phyloP scores from a whole-genome alignment of 2,113 vertebrate species.

The Alexandromys fortis region DNA sequence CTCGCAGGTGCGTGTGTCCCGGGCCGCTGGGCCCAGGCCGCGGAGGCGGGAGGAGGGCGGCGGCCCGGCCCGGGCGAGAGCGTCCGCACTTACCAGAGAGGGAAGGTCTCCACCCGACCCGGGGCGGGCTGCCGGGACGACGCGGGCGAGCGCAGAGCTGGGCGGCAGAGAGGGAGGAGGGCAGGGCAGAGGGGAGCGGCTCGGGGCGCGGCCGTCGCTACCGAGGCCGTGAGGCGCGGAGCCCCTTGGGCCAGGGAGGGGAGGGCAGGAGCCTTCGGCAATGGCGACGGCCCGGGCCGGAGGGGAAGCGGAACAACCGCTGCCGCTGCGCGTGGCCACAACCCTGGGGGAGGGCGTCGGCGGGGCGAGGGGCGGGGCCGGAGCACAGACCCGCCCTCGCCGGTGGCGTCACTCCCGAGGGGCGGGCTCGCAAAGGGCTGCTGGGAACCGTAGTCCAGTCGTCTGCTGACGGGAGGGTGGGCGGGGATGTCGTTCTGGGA shows the following conservation, averaged over 20 bases:
- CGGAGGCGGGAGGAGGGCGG: slow-evolving; percentile 23
- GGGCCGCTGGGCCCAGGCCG: slow-evolving; percentile 49
- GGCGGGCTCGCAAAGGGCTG: neutral
- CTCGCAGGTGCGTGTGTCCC: neutral
- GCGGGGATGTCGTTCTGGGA: neutral
- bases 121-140: slow-evolving; percentile 55
- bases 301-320: slow-evolving; percentile 82
- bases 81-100: slow-evolving; percentile 67
- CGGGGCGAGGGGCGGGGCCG: slow-evolving; percentile 26
- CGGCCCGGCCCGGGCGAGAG: slow-evolving; percentile 26
- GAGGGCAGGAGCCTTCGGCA: slow-evolving; percentile 75
- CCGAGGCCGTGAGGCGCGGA: slow-evolving; percentile 50
- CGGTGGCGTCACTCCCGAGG: neutral
- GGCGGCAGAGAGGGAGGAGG: neutral
- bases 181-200: neutral
- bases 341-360: slow-evolving; percentile 64
- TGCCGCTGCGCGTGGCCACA: slow-evolving; percentile 79
- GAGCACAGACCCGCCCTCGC: neutral
- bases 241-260: slow-evolving; percentile 50
- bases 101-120: slow-evolving; percentile 65
- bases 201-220: slow-evolving; percentile 42
- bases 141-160: slow-evolving; percentile 11
- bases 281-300: slow-evolving; percentile 78
- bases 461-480: too few relatives aligned
- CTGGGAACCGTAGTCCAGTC: slow-evolving; percentile 72